Evolutionary conservation across 2,888 invertebrate species (phyloP).

Genomic region (Drosophila prostipennis): DNA sequence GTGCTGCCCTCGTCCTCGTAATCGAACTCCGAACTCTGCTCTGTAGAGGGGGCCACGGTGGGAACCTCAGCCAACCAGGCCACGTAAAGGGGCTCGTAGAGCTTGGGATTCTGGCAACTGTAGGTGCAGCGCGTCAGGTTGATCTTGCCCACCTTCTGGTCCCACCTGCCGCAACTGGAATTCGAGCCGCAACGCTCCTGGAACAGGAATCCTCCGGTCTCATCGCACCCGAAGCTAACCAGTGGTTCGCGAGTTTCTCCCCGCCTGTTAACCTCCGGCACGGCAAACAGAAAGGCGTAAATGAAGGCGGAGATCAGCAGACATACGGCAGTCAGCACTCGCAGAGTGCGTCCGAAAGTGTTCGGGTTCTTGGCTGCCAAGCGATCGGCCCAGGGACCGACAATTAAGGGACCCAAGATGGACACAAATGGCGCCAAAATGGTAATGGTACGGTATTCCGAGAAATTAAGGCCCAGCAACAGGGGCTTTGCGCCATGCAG

Average conservation of each 20-base stretch:
- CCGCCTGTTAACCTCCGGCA: conserved; percentile 87
- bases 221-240: conserved; percentile 90
- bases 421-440: conserved; percentile 92
- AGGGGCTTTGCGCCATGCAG: conserved; percentile 89
- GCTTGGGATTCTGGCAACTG: conserved; percentile 86
- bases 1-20: conserved; percentile 83
- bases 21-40: conserved; percentile 83
- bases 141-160: conserved; percentile 87
- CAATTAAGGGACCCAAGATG: conserved; percentile 90
- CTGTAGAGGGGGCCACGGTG: conserved; percentile 79
- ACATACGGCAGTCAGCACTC: conserved; percentile 88
- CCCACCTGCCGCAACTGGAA: conserved; percentile 89
- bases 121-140: conserved; percentile 89
- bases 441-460: conserved; percentile 91
- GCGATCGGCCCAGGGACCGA: conserved; percentile 91
- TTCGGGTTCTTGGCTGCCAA: conserved; percentile 82
- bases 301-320: conserved; percentile 89
- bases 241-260: conserved; percentile 86
- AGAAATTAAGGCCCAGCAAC: conserved; percentile 87
- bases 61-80: conserved; percentile 81
- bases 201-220: conserved; percentile 88
- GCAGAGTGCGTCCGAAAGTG: conserved; percentile 87
- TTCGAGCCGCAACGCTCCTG: conserved; percentile 90
- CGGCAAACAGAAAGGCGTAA: conserved; percentile 88
- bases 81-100: conserved; percentile 82